These are phyloP conservation scores for Sciurus vulgaris DNA, from an alignment of 2,797 vertebrate species.

Conservation along the genomic window DNA sequence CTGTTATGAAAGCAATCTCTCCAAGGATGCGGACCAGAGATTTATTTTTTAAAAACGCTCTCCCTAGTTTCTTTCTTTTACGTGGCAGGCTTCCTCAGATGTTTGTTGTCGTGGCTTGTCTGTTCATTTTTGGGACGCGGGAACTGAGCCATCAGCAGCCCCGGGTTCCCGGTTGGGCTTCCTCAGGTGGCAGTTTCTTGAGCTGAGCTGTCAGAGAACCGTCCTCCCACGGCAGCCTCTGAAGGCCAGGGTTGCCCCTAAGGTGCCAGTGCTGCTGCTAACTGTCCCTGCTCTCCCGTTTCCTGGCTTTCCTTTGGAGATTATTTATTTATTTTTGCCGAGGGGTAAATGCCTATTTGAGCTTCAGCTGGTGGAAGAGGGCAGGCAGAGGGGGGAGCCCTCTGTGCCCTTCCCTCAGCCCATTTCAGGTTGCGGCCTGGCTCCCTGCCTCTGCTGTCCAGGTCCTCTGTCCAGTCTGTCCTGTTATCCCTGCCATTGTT, in stretches of 20 bases:
- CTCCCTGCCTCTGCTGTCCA: neutral
- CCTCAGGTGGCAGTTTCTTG: neutral
- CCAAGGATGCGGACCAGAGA: neutral
- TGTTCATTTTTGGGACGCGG: neutral
- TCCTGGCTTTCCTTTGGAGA: neutral
- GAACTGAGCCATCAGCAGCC: neutral
- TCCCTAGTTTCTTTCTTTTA: neutral
- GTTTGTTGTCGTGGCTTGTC: neutral
- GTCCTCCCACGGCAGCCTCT: neutral
- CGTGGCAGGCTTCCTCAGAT: neutral
- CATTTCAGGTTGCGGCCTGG: neutral
- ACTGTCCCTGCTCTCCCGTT: neutral
- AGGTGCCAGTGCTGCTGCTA: neutral
- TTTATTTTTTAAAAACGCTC: neutral
- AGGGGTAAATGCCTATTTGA: neutral
- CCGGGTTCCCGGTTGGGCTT: neutral
- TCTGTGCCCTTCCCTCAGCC: neutral
- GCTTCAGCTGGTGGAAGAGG: neutral
- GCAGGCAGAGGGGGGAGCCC: neutral
- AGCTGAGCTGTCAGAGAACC: neutral
- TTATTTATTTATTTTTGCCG: neutral
- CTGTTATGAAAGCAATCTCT: neutral
- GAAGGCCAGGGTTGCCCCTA: neutral
- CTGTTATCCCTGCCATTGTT: neutral
- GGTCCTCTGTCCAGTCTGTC: neutral